Conservation (phyloP, 2,797 vertebrate species). For the Dallia pectoralis region DNA sequence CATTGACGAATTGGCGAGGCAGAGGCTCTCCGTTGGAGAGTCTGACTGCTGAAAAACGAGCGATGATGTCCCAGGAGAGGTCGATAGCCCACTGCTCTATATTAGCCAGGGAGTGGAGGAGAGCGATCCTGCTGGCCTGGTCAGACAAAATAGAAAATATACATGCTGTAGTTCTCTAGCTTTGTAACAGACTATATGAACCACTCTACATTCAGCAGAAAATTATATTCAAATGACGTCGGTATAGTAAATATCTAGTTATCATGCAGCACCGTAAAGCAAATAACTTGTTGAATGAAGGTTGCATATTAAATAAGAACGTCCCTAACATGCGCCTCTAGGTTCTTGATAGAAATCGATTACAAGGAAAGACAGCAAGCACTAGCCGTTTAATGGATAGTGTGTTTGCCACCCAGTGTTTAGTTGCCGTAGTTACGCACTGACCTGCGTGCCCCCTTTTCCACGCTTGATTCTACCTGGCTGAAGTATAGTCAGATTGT, state of each 20-base stretch:
- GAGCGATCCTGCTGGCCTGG: constrained; percentile 68
- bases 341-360: too few relatives aligned
- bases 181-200: background rate
- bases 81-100: constrained; percentile 74
- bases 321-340: too few relatives aligned
- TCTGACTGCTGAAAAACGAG: constrained; percentile 57
- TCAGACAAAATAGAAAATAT: constrained; percentile 13
- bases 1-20: constrained; percentile 63
- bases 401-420: too few relatives aligned
- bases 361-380: too few relatives aligned
- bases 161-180: background rate
- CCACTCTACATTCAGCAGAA: background rate
- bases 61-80: constrained; percentile 69
- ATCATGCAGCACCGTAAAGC: background rate
- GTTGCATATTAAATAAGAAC: too few relatives aligned
- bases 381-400: too few relatives aligned
- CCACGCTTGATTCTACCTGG: constrained; percentile 70
- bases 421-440: background rate
- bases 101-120: constrained; percentile 70
- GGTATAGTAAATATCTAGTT: too few relatives aligned
- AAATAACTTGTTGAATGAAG: background rate
- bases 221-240: too few relatives aligned
- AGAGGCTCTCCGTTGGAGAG: constrained; percentile 51
- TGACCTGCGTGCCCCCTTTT: constrained; percentile 68
- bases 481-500: constrained; percentile 58